phyloP scores from a whole-genome alignment of 1,140 invertebrate genomes.

The Aphaenogaster rudis region DNA sequence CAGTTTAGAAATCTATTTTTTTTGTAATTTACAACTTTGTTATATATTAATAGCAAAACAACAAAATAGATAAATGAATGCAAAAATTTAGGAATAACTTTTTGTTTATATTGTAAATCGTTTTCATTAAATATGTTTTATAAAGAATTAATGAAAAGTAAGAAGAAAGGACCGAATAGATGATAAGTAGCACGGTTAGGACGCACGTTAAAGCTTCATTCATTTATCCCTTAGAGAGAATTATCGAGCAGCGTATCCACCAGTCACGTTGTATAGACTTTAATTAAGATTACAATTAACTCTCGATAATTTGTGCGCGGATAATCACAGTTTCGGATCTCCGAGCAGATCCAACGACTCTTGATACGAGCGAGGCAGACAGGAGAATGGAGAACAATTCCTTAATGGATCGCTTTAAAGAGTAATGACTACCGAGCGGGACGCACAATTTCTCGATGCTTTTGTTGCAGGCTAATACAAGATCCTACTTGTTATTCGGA shows the following conservation, averaged over 20 bases:
- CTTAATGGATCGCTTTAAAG: constrained; percentile 73
- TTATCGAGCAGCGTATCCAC: constrained; percentile 33
- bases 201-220: not conserved
- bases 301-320: constrained; percentile 77
- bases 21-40: not conserved
- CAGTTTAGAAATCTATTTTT: not conserved
- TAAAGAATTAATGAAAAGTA: not conserved
- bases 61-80: not conserved
- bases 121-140: not conserved
- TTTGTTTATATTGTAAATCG: not conserved
- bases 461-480: constrained; percentile 52
- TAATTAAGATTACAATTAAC: constrained; percentile 82
- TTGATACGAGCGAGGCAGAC: constrained; percentile 45
- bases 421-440: constrained; percentile 70
- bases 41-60: not conserved
- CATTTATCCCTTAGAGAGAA: constrained; percentile 25
- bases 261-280: constrained; percentile 49
- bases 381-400: constrained; percentile 69
- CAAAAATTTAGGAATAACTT: not conserved
- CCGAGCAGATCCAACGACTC: constrained; percentile 12
- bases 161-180: not conserved
- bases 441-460: constrained; percentile 30
- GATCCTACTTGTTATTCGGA: constrained; percentile 27
- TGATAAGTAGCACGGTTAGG: not conserved
- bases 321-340: constrained; percentile 76